Evolutionary conservation across 2,797 vertebrate species (phyloP).

Genomic region (Neoniphon sammara): DNA sequence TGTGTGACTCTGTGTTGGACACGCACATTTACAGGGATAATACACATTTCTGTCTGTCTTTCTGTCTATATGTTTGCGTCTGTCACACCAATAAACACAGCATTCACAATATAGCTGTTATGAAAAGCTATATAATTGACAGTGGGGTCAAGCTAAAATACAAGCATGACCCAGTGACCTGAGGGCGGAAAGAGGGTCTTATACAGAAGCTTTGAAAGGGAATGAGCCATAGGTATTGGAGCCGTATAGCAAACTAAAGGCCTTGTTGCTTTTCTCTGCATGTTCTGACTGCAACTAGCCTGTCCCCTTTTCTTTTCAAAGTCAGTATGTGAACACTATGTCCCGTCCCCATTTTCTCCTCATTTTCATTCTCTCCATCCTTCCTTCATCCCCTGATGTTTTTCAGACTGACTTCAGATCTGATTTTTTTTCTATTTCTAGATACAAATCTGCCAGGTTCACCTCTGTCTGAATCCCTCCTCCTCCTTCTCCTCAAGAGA

Average conservation of each 20-base stretch:
- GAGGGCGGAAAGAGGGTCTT: constrained; percentile 35
- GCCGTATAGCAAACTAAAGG: constrained; percentile 50
- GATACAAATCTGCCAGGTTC: constrained; percentile 42
- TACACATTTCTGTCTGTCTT: constrained; percentile 52
- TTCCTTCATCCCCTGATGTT: constrained; percentile 33
- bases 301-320: constrained; percentile 53
- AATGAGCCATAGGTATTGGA: constrained; percentile 17
- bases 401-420: constrained; percentile 43
- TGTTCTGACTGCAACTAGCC: constrained; percentile 49
- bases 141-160: constrained; percentile 66
- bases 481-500: not conserved
- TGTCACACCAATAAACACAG: constrained; percentile 54
- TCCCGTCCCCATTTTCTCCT: constrained; percentile 52
- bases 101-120: constrained; percentile 48
- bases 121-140: constrained; percentile 64
- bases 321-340: constrained; percentile 39
- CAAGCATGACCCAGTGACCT: constrained; percentile 65
- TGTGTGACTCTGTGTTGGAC: constrained; percentile 58
- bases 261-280: constrained; percentile 53
- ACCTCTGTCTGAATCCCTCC: constrained; percentile 30
- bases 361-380: constrained; percentile 30
- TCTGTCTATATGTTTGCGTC: constrained; percentile 32
- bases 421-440: constrained; percentile 42
- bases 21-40: constrained; percentile 63
- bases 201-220: constrained; percentile 44